phyloP scores from a whole-genome alignment of 1,140 invertebrate genomes.

The Platyscapa corneri region DNA sequence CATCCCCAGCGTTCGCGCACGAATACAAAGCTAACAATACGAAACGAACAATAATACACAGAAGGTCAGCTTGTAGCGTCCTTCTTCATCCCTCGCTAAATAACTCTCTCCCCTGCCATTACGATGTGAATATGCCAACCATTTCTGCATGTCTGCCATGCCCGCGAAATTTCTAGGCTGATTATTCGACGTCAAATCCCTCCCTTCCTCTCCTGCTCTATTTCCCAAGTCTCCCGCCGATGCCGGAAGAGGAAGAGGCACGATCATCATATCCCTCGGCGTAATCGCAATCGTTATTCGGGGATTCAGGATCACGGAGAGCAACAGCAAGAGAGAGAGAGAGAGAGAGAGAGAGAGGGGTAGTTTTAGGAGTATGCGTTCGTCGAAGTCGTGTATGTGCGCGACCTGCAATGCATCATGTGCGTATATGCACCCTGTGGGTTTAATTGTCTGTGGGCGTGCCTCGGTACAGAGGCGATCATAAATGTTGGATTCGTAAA shows the following conservation, averaged over 20 bases:
- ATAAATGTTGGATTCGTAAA: neutral
- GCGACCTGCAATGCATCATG: neutral
- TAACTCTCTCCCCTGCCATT: neutral
- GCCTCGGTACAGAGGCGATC: neutral
- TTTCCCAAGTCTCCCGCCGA: conserved; percentile 14
- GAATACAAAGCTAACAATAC: no score
- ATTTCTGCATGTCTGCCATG: neutral
- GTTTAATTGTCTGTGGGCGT: neutral
- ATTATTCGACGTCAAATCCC: conserved; percentile 33
- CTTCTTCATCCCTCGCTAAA: neutral
- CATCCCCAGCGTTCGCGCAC: no score
- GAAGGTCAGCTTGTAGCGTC: no score
- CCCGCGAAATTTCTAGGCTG: conserved; percentile 27
- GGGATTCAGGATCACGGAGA: neutral
- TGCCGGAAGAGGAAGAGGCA: neutral
- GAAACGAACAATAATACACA: no score
- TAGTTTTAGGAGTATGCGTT: neutral
- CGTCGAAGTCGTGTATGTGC: neutral
- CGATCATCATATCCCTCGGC: neutral
- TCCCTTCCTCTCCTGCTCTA: neutral
- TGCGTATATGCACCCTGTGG: no score
- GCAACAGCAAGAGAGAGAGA: neutral
- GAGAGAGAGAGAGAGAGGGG: neutral
- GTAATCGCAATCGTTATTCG: conserved; percentile 41
- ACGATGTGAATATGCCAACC: neutral